Evolutionary conservation across 2,113 vertebrate genomes (phyloP), one percentile per base, ranked within the genome.

Genomic region (Heterocephalus glaber): DNA sequence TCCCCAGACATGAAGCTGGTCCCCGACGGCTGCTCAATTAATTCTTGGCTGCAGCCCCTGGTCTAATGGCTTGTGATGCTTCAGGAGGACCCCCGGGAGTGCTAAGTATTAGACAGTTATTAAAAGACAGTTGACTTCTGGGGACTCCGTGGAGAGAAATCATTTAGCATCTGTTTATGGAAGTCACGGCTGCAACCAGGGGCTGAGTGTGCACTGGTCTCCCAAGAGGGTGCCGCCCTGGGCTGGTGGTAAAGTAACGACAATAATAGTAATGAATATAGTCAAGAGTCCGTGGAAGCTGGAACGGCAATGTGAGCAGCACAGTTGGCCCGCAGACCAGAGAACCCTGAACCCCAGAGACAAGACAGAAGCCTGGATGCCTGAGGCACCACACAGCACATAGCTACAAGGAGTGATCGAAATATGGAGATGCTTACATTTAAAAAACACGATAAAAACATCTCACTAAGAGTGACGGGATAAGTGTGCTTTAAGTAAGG

Each of bases 81-180:
- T 11, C 84, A 49, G 20, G 0, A 58, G 85, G 74, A 63, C 91
- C 80, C 60, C 66, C 11, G 58, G 93, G 96, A 97, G 49, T 52
- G 0, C 54, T 41, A 74, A 95, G 93, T 72, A 94, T 77, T 79
- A 47, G 56, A 77, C 77, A 24, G 38, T 88, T 96, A 94, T 80
- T 94, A 89, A 92, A 96, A 95, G 92, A 92, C 6, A 30, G 10
- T 94, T 76, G 94, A 68, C 82, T 92, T 70, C 92, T 65, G 30
- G n/a, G 86, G 76, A 70, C 88, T 9, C 61, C 4, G 5, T 6
- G 63, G 91, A 77, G 52, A 38, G 81, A 35, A 47, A 13, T 76
- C 85, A 17, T 35, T 74, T 6, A 72, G 70, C 68, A 8, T 61
- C 44, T 66, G 16, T 70, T 79, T 20, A 28, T 44, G 65, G 77